A percentile compares a stretch with the other conserved stretches of the same genome.
Evolutionary conservation across 2,113 vertebrate species (phyloP).

Genomic region (Xerus inauris): DNA sequence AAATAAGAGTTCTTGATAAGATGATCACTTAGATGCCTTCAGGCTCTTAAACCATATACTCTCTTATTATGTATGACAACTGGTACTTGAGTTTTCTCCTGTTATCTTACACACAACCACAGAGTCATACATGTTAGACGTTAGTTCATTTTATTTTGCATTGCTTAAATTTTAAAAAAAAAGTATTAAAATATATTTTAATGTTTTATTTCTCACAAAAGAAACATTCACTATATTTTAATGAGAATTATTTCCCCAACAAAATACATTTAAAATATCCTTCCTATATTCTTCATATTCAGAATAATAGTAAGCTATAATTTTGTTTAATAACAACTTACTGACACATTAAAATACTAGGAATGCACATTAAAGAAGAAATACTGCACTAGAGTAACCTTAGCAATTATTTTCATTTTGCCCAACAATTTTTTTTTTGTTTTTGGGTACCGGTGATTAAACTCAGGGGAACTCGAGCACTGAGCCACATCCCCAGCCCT

Average conservation of each 20-base stretch:
- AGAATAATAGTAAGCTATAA: background rate
- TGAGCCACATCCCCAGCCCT: too few relatives aligned
- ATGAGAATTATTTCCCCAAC: background rate
- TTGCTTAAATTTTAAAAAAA: slow-evolving; percentile 33
- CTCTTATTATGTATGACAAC: background rate
- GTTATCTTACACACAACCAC: background rate
- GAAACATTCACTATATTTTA: background rate
- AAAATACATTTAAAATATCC: background rate
- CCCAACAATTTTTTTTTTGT: too few relatives aligned
- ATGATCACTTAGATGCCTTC: background rate
- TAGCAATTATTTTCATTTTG: background rate
- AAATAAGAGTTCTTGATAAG: background rate
- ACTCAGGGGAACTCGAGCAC: too few relatives aligned
- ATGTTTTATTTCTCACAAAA: background rate
- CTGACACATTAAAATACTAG: background rate
- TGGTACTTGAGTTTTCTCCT: background rate
- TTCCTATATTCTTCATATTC: background rate
- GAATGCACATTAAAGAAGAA: background rate
- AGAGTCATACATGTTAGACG: background rate
- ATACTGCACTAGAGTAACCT: background rate
- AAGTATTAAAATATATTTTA: background rate
- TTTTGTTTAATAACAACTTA: background rate
- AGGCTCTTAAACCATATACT: background rate
- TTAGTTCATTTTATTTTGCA: background rate
- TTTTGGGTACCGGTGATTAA: too few relatives aligned